These are phyloP conservation scores for Enteromius thamalakanensis DNA, from an alignment of 2,797 vertebrate genomes.

Conservation along the genomic window DNA sequence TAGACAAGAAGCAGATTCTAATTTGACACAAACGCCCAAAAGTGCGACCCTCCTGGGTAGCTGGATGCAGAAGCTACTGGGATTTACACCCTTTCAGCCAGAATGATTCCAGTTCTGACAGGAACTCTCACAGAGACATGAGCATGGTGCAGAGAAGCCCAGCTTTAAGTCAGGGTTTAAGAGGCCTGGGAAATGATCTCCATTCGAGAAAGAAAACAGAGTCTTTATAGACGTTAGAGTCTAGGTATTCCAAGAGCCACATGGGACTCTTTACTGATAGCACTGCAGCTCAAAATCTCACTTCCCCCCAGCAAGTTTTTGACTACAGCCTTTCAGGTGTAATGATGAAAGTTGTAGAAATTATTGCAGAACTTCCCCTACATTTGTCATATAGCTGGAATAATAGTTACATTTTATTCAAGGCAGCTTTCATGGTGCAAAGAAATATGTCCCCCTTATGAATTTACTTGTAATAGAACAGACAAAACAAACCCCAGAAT, in stretches of 20 bases:
- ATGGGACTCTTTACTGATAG: conserved; percentile 10
- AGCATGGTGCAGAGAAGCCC: background rate
- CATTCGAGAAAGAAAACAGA: conserved; percentile 12
- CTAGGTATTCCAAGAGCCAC: conserved; percentile 18
- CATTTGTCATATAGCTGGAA: background rate
- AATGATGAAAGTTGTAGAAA: background rate
- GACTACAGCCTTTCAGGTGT: background rate
- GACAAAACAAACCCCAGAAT: background rate
- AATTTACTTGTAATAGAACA: background rate
- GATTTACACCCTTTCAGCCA: conserved; percentile 19
- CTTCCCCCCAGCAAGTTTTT: background rate
- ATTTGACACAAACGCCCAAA: conserved; percentile 13
- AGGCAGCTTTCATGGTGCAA: background rate
- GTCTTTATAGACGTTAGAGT: background rate
- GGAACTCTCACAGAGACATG: conserved; percentile 34
- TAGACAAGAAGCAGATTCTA: background rate
- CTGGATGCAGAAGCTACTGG: background rate
- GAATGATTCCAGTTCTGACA: conserved; percentile 3
- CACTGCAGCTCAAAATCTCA: background rate
- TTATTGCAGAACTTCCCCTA: background rate
- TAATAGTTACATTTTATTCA: background rate
- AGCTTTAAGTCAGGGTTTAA: conserved; percentile 32
- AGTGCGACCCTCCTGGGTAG: conserved; percentile 2
- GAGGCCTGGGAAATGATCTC: conserved; percentile 27
- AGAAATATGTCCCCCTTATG: background rate